Base-by-base conservation (phyloP, 2,888 invertebrate species). In the Caenorhabditis sp. region DNA sequence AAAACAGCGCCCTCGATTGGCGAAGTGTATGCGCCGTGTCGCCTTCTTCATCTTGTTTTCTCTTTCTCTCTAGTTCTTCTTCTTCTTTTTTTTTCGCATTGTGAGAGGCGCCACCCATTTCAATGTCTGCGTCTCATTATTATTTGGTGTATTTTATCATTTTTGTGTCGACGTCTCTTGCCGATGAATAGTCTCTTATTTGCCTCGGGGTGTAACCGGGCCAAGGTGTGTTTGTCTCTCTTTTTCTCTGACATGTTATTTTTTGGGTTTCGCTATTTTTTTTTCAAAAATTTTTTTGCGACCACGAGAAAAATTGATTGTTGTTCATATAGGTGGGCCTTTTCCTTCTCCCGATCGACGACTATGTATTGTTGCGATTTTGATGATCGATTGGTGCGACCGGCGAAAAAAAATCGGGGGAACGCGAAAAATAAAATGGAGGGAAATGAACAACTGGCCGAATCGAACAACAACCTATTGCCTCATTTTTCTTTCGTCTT, bases 251-350 rank as follows among this genome's bases (percentile, higher is more conserved):
- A 12, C 43, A 10, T 43, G 43, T 43, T 43, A 43, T 43, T 43
- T 43, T 17, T 43, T 43, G 43, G 17, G 43, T 43, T 17, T 43
- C 43, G 12, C 43, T 10, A 17, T 10, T 43, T 43, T 43, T 43
- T 51, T 51, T 51, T 51, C 21, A 51, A 51, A 51, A 51, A 51
- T 21, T 8, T 21, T 21, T 51, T 51, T n/a, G n/a, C 50, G n/a
- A 21, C 51, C 10, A 10, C 23, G 51, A 51, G 23, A 23, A 51
- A 51, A 23, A 23, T 51, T 51, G 51, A 50, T 31, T 31, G 31
- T 31, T 31, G 10, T 31, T 6, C 31, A 31, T 31, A 31, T 31
- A 31, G 31, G 31, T 31, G 31, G 31, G 31, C 31, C 31, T 31
- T 10, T 31, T 31, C 31, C 31, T 31, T 10, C 10, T 31, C 10